Conservation (phyloP, 2,113 vertebrate genomes). For the Canis aureus region DNA sequence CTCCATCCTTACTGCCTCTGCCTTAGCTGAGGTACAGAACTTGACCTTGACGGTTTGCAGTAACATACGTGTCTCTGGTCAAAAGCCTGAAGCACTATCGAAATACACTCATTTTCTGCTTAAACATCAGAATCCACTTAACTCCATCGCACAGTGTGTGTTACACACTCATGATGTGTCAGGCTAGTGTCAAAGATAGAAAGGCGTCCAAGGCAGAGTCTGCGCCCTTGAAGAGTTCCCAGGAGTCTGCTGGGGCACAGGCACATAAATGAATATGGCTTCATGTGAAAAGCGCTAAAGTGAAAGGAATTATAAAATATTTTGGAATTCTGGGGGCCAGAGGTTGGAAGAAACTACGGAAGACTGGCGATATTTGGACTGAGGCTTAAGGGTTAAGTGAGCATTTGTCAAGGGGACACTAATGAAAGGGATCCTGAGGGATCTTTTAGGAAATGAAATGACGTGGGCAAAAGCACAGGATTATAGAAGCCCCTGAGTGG, state of each 20-base stretch:
- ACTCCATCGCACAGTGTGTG: neutral
- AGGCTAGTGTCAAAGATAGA: neutral
- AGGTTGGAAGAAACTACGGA: neutral
- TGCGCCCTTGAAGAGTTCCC: neutral
- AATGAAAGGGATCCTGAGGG: neutral
- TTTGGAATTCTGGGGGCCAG: neutral
- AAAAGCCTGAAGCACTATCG: neutral
- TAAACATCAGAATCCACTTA: neutral
- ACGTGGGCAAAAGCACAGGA: neutral
- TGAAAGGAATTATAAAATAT: neutral
- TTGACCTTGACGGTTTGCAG: neutral
- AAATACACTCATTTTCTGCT: neutral
- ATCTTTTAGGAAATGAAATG: neutral
- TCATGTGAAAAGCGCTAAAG: neutral
- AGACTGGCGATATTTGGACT: neutral
- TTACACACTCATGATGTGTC: accelerated
- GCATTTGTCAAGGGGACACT: neutral
- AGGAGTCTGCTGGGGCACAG: neutral
- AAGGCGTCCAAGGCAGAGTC: neutral
- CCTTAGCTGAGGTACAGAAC: neutral
- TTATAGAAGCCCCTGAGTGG: neutral
- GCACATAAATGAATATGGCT: neutral
- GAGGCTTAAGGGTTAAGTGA: neutral
- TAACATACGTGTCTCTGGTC: neutral
- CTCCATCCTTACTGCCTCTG: neutral